phyloP scores from a whole-genome alignment of 2,797 vertebrate genomes.

The Nannoperca australis region DNA sequence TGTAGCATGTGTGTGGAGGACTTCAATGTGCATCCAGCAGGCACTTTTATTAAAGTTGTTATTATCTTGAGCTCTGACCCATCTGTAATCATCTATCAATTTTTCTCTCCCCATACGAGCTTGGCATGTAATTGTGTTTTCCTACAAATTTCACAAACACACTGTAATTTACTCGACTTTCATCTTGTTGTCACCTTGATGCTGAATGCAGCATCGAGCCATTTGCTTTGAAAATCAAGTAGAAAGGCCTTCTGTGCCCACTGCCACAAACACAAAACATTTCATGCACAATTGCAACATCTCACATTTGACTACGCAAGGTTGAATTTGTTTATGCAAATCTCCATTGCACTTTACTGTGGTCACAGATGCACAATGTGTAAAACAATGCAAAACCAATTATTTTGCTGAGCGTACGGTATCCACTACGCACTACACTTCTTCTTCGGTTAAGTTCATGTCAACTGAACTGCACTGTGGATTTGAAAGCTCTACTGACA shows the following conservation, averaged over 20 bases:
- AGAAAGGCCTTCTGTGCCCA: slow-evolving; percentile 47
- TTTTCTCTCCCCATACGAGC: not conserved
- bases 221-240: slow-evolving; percentile 75
- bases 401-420: slow-evolving; percentile 16
- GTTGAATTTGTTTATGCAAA: slow-evolving; percentile 82
- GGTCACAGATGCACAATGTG: slow-evolving; percentile 58
- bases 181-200: slow-evolving; percentile 21
- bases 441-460: not conserved
- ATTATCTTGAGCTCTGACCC: slow-evolving; percentile 44
- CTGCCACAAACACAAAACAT: slow-evolving; percentile 60
- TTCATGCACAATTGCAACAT: slow-evolving; percentile 64
- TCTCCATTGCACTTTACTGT: slow-evolving; percentile 67
- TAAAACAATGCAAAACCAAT: slow-evolving; percentile 69
- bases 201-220: slow-evolving; percentile 17
- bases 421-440: not conserved
- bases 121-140: slow-evolving; percentile 41
- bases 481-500: not conserved
- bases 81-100: slow-evolving; percentile 36
- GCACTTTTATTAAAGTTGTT: slow-evolving; percentile 31
- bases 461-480: not conserved
- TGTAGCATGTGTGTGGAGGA: slow-evolving; percentile 18
- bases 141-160: slow-evolving; percentile 27
- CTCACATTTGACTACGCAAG: slow-evolving; percentile 75
- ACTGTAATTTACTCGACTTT: slow-evolving; percentile 38
- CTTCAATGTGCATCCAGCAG: slow-evolving; percentile 24